phyloP scores from a whole-genome alignment of 2,113 vertebrate genomes.

The Melanerpes aurifrons region DNA sequence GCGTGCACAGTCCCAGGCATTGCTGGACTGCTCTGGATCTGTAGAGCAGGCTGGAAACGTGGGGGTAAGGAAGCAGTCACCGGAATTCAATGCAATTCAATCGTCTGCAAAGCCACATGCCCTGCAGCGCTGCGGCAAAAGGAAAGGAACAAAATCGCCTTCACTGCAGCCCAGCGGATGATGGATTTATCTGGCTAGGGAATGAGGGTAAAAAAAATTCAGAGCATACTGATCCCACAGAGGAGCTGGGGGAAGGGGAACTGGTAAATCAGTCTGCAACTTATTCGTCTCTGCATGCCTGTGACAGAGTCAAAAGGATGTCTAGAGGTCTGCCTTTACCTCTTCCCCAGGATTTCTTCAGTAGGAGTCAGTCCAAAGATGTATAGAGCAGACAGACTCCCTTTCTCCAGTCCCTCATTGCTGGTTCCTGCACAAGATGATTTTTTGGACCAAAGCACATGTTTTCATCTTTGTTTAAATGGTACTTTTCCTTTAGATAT shows the following conservation, averaged over 20 bases:
- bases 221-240: background rate
- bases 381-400: background rate
- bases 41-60: background rate
- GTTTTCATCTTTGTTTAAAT: background rate
- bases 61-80: background rate
- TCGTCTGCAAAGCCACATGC: constrained; percentile 3
- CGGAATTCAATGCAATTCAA: constrained; percentile 4
- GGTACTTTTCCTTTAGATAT: background rate
- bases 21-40: background rate
- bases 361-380: accelerated
- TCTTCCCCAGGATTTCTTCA: background rate
- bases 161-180: background rate
- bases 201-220: background rate
- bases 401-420: background rate
- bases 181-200: constrained; percentile 50
- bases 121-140: background rate
- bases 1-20: accelerated
- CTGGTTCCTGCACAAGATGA: background rate
- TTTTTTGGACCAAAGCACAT: background rate
- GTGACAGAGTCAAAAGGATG: accelerated
- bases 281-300: accelerated
- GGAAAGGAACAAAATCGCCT: background rate
- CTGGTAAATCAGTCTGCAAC: background rate
- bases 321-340: background rate
- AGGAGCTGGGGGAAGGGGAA: background rate